Conservation (phyloP, 2,888 invertebrate species). For the Monochamus alternatus region DNA sequence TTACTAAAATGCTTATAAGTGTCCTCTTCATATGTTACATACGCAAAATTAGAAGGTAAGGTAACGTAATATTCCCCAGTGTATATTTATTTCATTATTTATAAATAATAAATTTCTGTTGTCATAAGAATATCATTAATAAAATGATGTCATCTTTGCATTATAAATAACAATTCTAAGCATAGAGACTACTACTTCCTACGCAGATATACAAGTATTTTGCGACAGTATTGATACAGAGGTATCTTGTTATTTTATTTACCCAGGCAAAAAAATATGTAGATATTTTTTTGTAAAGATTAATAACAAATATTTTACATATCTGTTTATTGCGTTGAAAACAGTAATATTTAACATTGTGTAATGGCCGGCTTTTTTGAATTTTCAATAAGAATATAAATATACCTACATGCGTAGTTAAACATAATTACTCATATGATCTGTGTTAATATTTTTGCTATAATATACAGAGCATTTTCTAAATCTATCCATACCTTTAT, state of each 20-base stretch:
- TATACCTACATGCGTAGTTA: no score
- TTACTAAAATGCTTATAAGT: no score
- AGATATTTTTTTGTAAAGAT: conserved; percentile 17
- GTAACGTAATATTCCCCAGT: neutral
- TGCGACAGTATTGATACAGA: conserved; percentile 12
- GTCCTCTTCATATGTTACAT: no score
- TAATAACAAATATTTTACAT: conserved; percentile 17
- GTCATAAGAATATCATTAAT: conserved; percentile 34
- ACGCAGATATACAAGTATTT: conserved; percentile 11
- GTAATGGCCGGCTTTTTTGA: no score
- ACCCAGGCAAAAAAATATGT: neutral
- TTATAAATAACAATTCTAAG: conserved; percentile 31
- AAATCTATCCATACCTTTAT: no score
- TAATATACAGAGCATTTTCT: no score
- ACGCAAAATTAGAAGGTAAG: neutral
- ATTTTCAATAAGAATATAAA: no score
- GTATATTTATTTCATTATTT: conserved; percentile 24
- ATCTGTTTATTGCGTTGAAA: conserved; percentile 5
- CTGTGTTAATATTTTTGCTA: no score
- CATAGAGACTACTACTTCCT: conserved; percentile 20
- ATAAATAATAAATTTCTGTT: conserved; percentile 24
- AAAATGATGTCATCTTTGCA: conserved; percentile 35
- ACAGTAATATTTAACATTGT: neutral
- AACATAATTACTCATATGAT: no score
- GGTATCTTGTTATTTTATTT: conserved; percentile 31